Percentiles rank a stretch among this genome's conserved stretches.
These are phyloP conservation scores for Phalacrocorax pelagicus DNA, from an alignment of 2,113 vertebrate species.

Conservation along the genomic window DNA sequence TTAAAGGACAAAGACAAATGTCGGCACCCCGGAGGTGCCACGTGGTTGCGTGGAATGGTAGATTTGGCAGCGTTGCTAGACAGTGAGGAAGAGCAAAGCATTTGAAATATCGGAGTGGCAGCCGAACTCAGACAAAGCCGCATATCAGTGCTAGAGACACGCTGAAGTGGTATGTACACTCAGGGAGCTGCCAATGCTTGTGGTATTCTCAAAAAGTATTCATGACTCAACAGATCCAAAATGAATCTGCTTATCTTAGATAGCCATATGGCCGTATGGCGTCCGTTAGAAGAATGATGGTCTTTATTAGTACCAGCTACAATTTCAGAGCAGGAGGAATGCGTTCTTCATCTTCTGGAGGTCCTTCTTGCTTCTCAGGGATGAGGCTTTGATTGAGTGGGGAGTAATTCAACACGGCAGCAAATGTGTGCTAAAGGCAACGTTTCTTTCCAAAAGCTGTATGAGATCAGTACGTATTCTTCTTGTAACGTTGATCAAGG, in stretches of 20 bases:
- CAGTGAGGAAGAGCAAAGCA: neutral
- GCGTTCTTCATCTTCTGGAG: neutral
- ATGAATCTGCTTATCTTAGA: neutral
- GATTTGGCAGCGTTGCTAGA: neutral
- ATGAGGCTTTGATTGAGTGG: neutral
- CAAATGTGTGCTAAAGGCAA: neutral
- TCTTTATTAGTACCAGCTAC: neutral
- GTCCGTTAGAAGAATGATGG: neutral
- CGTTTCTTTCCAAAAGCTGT: neutral
- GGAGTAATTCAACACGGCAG: neutral
- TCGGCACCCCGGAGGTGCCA: neutral
- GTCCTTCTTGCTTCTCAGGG: neutral
- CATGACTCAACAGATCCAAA: neutral
- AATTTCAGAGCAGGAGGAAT: neutral
- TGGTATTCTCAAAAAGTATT: neutral
- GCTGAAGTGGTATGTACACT: neutral
- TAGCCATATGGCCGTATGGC: neutral
- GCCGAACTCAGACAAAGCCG: neutral
- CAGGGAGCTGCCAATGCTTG: neutral
- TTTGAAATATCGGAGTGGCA: neutral
- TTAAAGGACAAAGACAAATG: constrained; percentile 48
- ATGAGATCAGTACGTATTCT: neutral
- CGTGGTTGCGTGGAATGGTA: neutral
- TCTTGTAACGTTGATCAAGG: neutral
- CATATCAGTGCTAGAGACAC: neutral